Base-by-base conservation (phyloP, 2,113 vertebrate species). In the Rallus limicola region DNA sequence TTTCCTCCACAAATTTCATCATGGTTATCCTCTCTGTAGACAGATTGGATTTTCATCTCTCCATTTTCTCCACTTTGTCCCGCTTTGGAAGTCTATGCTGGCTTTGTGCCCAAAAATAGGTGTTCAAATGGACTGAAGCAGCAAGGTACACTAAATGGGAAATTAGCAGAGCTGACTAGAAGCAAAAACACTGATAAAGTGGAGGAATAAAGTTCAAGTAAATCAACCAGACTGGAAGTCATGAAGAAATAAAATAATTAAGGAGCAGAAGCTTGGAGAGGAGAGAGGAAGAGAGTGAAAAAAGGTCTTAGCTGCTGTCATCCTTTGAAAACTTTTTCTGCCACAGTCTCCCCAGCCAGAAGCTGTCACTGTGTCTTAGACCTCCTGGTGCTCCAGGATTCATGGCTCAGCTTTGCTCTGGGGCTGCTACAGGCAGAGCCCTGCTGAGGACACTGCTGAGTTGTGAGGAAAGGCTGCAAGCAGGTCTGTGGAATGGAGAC, bases 361-460 rank as follows among this genome's bases (percentile, higher is more conserved):
- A 65, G 48, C 14, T 83, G 48, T 64, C 50, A 81, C 34, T 33
- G 3, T n/a, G 21, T 55, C 44, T 67, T 28, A 60, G 71, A 55
- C 31, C 16, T 75, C 18, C 26, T 69, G 13, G 29, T 59, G 16
- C 50, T 60, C 5, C 12, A 69, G 28, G 28, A 56, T n/a, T 46
- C 26, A 16, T 53, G 15, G 29, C 16, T 78, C 3, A 58, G 16
- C 14, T 78, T 44, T 38, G 11, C n/a, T 36, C 8, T 26, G 18
- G 23, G 15, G 50, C 28, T n/a, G 5, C 14, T 71, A 14, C 0
- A 0, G 18, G 28, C 19, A 68, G 21, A 82, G 12, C 6, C 8
- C 12, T 50, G 15, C 11, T n/a, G 38, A 68, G 11, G 29, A 71
- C 79, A 71, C 11, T 33, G 16, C 7, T 4, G 6, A 34, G 26